Conservation (phyloP, 2,888 invertebrate species). For the Lottia gigantea region DNA sequence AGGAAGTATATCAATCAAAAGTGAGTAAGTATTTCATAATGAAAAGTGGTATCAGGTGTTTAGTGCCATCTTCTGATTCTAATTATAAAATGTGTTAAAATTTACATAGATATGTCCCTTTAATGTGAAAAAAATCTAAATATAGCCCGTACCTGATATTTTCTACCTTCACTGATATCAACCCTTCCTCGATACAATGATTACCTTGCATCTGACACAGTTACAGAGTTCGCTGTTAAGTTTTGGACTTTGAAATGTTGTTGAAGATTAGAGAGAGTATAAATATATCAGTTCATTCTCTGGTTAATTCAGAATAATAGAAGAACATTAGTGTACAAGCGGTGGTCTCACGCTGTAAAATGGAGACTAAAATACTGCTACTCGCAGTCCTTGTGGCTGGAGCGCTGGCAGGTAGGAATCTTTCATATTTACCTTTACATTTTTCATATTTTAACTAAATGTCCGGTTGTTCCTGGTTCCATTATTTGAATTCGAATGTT, state of each 20-base stretch:
- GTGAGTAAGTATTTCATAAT: no score
- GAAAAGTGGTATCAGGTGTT: no score
- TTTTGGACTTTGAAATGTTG: conserved; percentile 4
- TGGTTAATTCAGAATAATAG: background rate
- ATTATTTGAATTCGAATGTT: no score
- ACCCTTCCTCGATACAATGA: background rate
- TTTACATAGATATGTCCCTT: no score
- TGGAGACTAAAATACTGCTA: conserved; percentile 5
- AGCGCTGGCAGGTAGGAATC: conserved; percentile 19
- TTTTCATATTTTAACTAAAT: background rate
- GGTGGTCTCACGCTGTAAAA: conserved; percentile 1
- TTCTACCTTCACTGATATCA: no score
- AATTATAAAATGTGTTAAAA: no score
- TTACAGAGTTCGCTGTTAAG: conserved; percentile 1
- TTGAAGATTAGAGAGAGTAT: background rate
- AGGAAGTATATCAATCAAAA: no score
- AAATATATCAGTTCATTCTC: background rate
- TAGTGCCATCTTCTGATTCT: no score
- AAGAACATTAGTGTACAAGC: background rate
- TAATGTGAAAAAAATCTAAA: no score
- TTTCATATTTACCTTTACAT: background rate
- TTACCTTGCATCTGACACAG: conserved; percentile 1
- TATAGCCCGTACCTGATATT: no score
- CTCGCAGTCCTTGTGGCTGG: conserved; percentile 14
- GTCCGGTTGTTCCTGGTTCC: no score